Percentiles rank a stretch among this genome's conserved stretches.
Conservation (phyloP, 1,140 invertebrate genomes). For the Thaumetopoea pityocampa region DNA sequence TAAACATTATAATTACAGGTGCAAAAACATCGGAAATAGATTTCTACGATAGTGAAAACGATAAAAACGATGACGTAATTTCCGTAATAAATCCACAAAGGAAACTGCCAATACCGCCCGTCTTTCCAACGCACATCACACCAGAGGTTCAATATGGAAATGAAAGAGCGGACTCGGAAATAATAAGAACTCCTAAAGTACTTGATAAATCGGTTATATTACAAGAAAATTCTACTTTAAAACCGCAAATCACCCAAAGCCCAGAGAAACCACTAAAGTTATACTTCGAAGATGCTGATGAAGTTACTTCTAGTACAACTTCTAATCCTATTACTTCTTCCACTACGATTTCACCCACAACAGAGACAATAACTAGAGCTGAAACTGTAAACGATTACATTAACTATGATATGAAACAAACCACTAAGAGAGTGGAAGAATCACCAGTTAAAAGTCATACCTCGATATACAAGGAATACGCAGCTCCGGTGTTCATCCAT, state of each 20-base stretch:
- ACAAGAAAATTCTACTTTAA: conserved; percentile 48
- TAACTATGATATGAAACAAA: conserved; percentile 30
- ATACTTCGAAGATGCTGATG: conserved; percentile 51
- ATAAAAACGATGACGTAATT: conserved; percentile 40
- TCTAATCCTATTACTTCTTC: conserved; percentile 47
- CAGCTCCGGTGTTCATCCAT: too few species aligned
- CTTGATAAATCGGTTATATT: conserved; percentile 34
- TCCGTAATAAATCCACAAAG: conserved; percentile 31
- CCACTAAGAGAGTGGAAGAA: conserved; percentile 29
- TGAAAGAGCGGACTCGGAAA: conserved; percentile 52
- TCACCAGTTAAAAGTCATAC: conserved; percentile 21
- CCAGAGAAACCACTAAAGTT: conserved; percentile 61
- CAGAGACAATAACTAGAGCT: too few species aligned
- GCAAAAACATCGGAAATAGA: conserved; percentile 62
- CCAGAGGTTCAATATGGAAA: conserved; percentile 74
- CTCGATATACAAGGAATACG: conserved; percentile 24
- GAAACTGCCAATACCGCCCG: conserved; percentile 51
- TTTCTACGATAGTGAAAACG: conserved; percentile 57
- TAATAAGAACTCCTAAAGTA: conserved; percentile 46
- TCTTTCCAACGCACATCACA: conserved; percentile 65
- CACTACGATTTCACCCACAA: conserved; percentile 29
- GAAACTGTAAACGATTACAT: conserved; percentile 26
- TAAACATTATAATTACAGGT: conserved; percentile 39
- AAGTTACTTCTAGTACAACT: conserved; percentile 32
- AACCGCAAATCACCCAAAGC: conserved; percentile 65